phyloP scores from a whole-genome alignment of 2,797 vertebrate species.

The Eurystomus glaucurus region DNA sequence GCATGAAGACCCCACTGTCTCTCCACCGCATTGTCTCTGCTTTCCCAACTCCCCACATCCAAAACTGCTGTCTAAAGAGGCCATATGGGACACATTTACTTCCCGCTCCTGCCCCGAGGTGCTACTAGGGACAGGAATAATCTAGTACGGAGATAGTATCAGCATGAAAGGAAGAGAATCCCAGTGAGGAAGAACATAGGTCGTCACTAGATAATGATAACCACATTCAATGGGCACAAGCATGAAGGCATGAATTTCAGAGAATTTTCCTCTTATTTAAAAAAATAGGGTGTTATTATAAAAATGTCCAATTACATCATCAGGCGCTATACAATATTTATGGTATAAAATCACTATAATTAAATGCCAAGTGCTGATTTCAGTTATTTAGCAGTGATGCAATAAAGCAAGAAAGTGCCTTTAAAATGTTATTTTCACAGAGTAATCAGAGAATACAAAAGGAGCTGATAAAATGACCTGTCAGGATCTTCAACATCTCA shows the following conservation, averaged over 20 bases:
- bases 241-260: neutral
- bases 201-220: slow-evolving; percentile 36
- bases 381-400: slow-evolving; percentile 21
- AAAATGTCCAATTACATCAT: slow-evolving; percentile 31
- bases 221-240: slow-evolving; percentile 39
- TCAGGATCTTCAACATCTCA: neutral
- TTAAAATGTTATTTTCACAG: neutral
- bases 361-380: slow-evolving; percentile 9
- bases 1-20: accelerated
- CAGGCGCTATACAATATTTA: neutral
- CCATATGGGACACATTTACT: neutral
- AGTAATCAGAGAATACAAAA: neutral
- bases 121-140: slow-evolving; percentile 34
- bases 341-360: slow-evolving; percentile 33
- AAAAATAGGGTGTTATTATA: slow-evolving; percentile 7
- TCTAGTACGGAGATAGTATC: slow-evolving; percentile 26
- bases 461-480: neutral
- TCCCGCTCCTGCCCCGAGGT: neutral
- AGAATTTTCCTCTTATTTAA: neutral
- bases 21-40: neutral
- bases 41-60: neutral
- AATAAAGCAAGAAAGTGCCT: slow-evolving; percentile 34
- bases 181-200: neutral
- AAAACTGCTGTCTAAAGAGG: neutral
- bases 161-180: slow-evolving; percentile 8